These are phyloP conservation scores for Acronicta leporina DNA, from an alignment of 2,888 invertebrate genomes.

Conservation along the genomic window DNA sequence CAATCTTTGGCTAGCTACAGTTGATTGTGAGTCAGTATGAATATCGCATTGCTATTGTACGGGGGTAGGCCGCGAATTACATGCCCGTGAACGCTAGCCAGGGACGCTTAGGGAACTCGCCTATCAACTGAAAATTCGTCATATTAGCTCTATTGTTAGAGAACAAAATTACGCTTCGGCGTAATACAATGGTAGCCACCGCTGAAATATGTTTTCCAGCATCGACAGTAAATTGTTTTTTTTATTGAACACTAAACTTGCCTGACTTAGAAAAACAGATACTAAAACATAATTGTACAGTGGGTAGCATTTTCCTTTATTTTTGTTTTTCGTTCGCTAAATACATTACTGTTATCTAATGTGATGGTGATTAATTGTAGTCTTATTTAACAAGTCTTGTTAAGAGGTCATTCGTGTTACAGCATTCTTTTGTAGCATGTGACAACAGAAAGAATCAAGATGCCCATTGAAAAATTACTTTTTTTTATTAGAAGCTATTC, in stretches of 20 bases:
- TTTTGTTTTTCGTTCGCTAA: not conserved
- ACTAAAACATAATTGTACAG: not conserved
- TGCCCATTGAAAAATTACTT: not conserved
- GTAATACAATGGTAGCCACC: not conserved
- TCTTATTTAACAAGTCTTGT: not conserved
- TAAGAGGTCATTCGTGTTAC: conserved; percentile 1
- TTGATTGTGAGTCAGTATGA: conserved; percentile 21
- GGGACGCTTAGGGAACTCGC: conserved; percentile 8
- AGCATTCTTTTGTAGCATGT: conserved; percentile 4
- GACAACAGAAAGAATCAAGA: conserved; percentile 22
- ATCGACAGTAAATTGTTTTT: not conserved
- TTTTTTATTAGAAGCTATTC: conserved; percentile 1
- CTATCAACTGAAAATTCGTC: conserved; percentile 30
- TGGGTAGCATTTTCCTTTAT: not conserved
- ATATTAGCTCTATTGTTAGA: conserved; percentile 38
- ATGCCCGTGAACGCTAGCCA: conserved; percentile 16
- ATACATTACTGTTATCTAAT: not conserved
- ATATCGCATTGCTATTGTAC: conserved; percentile 34
- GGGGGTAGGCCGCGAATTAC: conserved; percentile 39
- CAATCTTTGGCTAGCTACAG: not conserved
- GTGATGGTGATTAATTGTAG: not conserved
- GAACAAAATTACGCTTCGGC: conserved; percentile 19
- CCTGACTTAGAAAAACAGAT: no score
- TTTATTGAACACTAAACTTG: no score
- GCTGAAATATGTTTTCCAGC: conserved; percentile 1